Evolutionary conservation across 2,888 invertebrate species (phyloP).

Genomic region (Orchesellides sinensis): DNA sequence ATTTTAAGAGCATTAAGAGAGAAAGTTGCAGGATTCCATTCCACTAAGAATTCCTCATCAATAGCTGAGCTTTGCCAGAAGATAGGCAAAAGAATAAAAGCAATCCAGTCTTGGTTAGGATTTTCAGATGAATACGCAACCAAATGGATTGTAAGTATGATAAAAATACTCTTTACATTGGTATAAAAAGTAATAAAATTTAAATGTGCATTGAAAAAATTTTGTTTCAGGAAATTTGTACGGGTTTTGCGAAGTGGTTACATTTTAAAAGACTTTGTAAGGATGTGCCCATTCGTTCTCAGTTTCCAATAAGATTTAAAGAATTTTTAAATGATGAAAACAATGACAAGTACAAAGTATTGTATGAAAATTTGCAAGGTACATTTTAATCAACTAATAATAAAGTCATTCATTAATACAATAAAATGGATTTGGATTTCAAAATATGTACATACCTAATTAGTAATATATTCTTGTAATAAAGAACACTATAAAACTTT

Average conservation of each 20-base stretch:
- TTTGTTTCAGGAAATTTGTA: constrained; percentile 56
- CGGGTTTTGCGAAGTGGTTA: constrained; percentile 63
- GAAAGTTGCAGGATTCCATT: constrained; percentile 69
- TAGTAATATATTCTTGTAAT: too few species aligned
- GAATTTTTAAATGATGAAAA: not conserved
- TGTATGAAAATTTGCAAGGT: not conserved
- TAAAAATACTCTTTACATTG: too few species aligned
- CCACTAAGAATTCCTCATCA: constrained; percentile 27
- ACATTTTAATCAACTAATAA: not conserved
- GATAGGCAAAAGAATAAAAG: constrained; percentile 76
- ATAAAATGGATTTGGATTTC: too few species aligned
- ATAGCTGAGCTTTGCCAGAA: constrained; percentile 69
- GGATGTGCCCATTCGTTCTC: constrained; percentile 31
- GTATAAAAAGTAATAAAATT: too few species aligned
- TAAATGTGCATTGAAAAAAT: not conserved
- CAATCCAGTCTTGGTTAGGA: constrained; percentile 77
- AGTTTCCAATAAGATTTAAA: constrained; percentile 64
- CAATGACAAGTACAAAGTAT: not conserved
- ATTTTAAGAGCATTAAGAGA: constrained; percentile 75
- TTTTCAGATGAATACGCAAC: constrained; percentile 69
- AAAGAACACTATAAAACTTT: too few species aligned
- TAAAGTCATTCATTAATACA: too few species aligned
- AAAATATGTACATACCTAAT: not conserved
- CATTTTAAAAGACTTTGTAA: not conserved
- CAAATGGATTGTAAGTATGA: constrained; percentile 72